Conservation (phyloP, 2,113 vertebrate species). For the Vidua chalybeata region DNA sequence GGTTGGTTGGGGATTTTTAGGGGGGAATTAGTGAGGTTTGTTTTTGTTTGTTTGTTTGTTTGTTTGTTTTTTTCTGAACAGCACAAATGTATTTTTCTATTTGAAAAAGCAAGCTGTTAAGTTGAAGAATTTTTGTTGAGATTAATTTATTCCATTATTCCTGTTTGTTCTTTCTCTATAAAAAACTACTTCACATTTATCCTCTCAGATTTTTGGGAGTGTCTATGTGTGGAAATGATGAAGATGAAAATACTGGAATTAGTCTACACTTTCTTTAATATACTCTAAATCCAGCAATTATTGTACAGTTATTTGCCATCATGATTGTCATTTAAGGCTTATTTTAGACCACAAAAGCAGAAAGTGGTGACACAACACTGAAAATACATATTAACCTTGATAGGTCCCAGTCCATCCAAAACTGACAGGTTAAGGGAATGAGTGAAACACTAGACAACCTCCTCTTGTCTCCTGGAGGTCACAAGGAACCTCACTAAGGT, state of each 20-base stretch:
- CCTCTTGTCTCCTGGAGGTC: neutral
- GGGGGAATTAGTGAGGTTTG: fast-evolving
- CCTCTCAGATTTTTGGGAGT: neutral
- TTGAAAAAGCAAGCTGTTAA: neutral
- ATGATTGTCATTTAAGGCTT: neutral
- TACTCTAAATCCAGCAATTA: neutral
- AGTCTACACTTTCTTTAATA: neutral
- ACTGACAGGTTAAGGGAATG: neutral
- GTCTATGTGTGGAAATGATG: neutral
- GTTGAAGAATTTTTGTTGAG: neutral
- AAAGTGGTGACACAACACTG: neutral
- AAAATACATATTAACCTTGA: neutral
- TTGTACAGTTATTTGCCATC: neutral
- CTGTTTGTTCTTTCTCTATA: neutral
- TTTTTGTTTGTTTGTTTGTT: neutral
- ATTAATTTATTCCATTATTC: neutral
- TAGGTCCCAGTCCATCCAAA: neutral
- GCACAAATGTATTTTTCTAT: neutral
- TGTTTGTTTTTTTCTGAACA: neutral
- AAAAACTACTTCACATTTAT: neutral
- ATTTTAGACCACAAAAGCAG: neutral
- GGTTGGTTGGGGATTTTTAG: too few species aligned
- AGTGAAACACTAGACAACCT: neutral
- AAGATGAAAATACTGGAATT: neutral
- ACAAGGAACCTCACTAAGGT: neutral